Conservation (phyloP, 2,888 invertebrate genomes). For the Tiliacea aurago region DNA sequence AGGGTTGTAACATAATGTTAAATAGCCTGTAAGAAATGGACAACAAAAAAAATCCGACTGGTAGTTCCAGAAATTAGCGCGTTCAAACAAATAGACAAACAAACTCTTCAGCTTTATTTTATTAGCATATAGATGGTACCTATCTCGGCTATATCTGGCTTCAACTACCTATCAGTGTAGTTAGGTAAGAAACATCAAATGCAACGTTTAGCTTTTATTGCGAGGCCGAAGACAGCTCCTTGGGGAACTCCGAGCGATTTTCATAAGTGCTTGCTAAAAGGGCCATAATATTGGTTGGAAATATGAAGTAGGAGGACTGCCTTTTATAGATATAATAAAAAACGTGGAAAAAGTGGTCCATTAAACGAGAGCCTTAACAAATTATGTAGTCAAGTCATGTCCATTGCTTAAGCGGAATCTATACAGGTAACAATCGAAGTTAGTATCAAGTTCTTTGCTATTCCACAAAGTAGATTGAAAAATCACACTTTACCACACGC, state of each 20-base stretch:
- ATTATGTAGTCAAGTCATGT: constrained; percentile 11
- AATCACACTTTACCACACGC: neutral
- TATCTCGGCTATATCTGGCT: neutral
- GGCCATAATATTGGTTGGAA: neutral
- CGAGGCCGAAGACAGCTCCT: constrained; percentile 1
- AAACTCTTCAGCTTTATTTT: too few relatives aligned
- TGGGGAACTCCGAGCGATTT: constrained; percentile 9
- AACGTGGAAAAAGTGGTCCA: neutral
- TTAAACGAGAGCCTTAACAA: neutral
- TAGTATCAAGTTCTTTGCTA: constrained; percentile 54
- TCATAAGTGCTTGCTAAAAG: constrained; percentile 2
- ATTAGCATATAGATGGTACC: too few relatives aligned
- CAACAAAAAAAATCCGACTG: too few relatives aligned
- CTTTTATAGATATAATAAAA: neutral
- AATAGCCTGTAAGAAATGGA: too few relatives aligned
- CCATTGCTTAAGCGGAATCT: constrained; percentile 22
- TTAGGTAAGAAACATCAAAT: neutral
- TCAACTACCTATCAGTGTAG: neutral
- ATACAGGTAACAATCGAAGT: constrained; percentile 30
- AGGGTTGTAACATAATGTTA: too few relatives aligned
- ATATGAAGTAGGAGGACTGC: neutral
- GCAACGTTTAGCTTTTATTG: neutral
- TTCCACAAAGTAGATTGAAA: constrained; percentile 45
- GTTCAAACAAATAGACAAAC: too few relatives aligned
- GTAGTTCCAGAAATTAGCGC: too few relatives aligned